A percentile compares a stretch with the other conserved stretches of the same genome.
Evolutionary conservation across 2,888 invertebrate genomes (phyloP).

Genomic region (Shargacucullia verbasci): DNA sequence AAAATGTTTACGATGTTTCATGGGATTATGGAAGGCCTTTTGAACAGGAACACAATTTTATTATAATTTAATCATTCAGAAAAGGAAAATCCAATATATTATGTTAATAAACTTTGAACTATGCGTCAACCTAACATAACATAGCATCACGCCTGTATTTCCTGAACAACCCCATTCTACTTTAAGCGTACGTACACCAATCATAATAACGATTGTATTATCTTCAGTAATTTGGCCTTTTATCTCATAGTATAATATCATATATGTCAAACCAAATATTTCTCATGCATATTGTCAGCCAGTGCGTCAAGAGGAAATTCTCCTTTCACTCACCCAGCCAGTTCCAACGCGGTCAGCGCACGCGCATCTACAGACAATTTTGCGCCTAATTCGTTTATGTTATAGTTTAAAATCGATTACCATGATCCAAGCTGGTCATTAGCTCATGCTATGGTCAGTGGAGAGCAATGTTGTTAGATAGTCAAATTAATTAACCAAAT

Average conservation of each 20-base stretch:
- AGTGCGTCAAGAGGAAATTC: conserved; percentile 53
- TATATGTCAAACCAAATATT: conserved; percentile 39
- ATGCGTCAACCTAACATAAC: no score
- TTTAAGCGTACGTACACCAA: no score
- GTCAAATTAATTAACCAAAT: conserved; percentile 48
- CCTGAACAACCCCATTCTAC: neutral
- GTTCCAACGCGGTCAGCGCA: conserved; percentile 61
- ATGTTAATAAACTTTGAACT: neutral
- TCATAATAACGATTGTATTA: no score
- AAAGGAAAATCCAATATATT: conserved; percentile 24
- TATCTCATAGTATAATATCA: conserved; percentile 19
- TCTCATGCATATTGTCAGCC: conserved; percentile 42
- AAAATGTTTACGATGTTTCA: conserved; percentile 11
- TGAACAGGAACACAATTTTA: no score
- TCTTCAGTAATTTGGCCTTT: conserved; percentile 16
- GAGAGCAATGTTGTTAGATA: conserved; percentile 34
- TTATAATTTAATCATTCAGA: conserved; percentile 2
- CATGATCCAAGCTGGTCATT: conserved; percentile 29
- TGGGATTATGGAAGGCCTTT: neutral
- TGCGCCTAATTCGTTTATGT: conserved; percentile 3
- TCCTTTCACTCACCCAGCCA: conserved; percentile 64
- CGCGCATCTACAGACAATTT: conserved; percentile 12
- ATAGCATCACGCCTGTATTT: no score
- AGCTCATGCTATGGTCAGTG: conserved; percentile 42
- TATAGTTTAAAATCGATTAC: conserved; percentile 14